Conservation (phyloP, 1,140 invertebrate species). For the Drosophila simulans region DNA sequence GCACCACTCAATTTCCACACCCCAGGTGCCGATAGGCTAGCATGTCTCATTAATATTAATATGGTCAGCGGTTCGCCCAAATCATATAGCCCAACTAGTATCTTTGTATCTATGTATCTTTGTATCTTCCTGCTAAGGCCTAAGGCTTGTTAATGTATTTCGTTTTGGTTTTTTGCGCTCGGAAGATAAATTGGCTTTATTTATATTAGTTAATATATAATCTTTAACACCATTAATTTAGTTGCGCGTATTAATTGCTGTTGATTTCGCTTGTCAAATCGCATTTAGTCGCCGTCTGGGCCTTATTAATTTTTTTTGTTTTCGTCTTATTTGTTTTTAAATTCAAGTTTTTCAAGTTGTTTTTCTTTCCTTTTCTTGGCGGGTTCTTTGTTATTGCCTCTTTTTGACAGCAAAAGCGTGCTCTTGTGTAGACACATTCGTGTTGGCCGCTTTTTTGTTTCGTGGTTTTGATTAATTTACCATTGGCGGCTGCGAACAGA, state of each 20-base stretch:
- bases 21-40: slow-evolving; percentile 70
- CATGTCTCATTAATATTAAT: slow-evolving; percentile 80
- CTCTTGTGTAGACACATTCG: slow-evolving; percentile 21
- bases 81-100: slow-evolving; percentile 14
- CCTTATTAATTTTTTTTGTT: slow-evolving; percentile 31
- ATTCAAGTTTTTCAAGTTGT: slow-evolving; percentile 55
- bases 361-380: slow-evolving; percentile 28
- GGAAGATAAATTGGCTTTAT: slow-evolving; percentile 67
- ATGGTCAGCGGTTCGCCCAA: slow-evolving; percentile 35
- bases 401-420: slow-evolving; percentile 74
- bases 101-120: slow-evolving; percentile 27
- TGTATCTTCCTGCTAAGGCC: slow-evolving; percentile 21
- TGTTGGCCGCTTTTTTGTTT: slow-evolving; percentile 26
- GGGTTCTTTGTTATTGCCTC: slow-evolving; percentile 46
- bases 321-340: slow-evolving; percentile 55
- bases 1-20: slow-evolving; percentile 52
- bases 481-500: slow-evolving; percentile 49
- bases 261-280: slow-evolving; percentile 35
- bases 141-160: slow-evolving; percentile 16
- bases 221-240: slow-evolving; percentile 75
- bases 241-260: slow-evolving; percentile 69
- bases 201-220: slow-evolving; percentile 67
- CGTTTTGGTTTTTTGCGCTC: neutral
- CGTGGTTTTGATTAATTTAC: slow-evolving; percentile 71
- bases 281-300: slow-evolving; percentile 23